Evolutionary conservation across 2,888 invertebrate genomes (phyloP).

Genomic region (Carpatolechia fugitivella): DNA sequence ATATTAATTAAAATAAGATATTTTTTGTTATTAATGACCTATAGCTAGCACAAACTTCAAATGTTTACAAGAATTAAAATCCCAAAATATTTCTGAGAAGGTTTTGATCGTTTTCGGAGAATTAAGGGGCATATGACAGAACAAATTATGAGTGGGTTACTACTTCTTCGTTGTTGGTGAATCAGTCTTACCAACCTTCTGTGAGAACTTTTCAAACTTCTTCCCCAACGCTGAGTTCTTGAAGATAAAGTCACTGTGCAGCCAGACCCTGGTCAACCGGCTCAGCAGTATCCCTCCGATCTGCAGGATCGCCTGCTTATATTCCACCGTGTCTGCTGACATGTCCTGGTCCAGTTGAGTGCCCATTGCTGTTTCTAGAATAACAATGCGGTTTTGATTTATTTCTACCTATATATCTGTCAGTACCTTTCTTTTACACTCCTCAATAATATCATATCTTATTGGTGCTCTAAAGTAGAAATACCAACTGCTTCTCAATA

Average conservation of each 20-base stretch:
- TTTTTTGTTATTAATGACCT: no score
- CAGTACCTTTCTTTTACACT: no score
- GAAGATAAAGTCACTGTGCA: constrained; percentile 75
- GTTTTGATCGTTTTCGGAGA: no score
- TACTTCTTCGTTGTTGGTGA: not conserved
- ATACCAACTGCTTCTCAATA: not conserved
- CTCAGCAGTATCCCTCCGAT: constrained; percentile 46
- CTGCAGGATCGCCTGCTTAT: constrained; percentile 71
- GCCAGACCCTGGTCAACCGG: constrained; percentile 74
- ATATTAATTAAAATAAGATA: no score
- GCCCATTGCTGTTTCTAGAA: constrained; percentile 82
- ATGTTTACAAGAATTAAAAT: no score
- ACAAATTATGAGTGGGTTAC: no score
- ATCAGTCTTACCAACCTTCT: not conserved
- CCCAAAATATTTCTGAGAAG: no score
- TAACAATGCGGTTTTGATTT: not conserved
- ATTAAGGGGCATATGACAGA: no score
- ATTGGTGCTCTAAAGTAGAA: no score
- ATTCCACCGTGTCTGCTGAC: constrained; percentile 55
- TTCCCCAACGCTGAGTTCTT: constrained; percentile 59
- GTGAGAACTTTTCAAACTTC: constrained; percentile 51
- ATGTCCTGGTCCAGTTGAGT: constrained; percentile 66
- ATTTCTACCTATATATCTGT: no score
- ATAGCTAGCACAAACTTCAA: no score
- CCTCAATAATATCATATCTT: no score